Evolutionary conservation across 2,113 vertebrate genomes (phyloP).

Genomic region (Aegotheles bennettii): DNA sequence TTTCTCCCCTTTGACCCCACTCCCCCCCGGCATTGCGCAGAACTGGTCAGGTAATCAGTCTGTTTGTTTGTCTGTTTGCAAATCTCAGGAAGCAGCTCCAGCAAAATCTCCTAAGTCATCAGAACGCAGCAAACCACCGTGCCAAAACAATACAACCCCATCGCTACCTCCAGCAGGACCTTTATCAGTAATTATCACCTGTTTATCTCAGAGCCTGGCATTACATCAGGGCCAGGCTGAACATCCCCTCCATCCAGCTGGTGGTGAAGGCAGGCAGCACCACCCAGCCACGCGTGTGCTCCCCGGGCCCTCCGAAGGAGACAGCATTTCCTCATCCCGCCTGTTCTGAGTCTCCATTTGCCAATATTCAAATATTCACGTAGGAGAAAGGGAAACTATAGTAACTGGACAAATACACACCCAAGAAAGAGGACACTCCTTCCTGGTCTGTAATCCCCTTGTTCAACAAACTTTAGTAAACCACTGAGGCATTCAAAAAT

Average conservation of each 20-base stretch:
- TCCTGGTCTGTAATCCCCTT: background rate
- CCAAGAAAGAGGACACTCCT: background rate
- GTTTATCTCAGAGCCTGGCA: constrained; percentile 1
- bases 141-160: background rate
- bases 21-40: background rate
- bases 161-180: background rate
- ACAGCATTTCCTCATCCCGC: background rate
- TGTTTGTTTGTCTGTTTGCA: constrained; percentile 22
- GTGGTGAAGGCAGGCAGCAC: background rate
- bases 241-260: background rate
- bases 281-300: background rate
- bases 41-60: constrained; percentile 33
- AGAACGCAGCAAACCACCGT: constrained; percentile 21
- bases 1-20: background rate
- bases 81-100: constrained; percentile 41
- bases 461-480: background rate
- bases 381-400: background rate
- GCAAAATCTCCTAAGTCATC: constrained; percentile 59
- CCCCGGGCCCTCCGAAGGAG: background rate
- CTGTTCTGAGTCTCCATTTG: background rate
- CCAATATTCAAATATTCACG: constrained; percentile 5
- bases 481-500: background rate
- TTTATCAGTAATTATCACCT: constrained; percentile 39
- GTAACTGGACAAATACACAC: background rate
- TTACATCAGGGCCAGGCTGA: background rate